A percentile compares a stretch with the other conserved stretches of the same genome.
Evolutionary conservation across 2,113 vertebrate species (phyloP).

Genomic region (Atractosteus spatula): DNA sequence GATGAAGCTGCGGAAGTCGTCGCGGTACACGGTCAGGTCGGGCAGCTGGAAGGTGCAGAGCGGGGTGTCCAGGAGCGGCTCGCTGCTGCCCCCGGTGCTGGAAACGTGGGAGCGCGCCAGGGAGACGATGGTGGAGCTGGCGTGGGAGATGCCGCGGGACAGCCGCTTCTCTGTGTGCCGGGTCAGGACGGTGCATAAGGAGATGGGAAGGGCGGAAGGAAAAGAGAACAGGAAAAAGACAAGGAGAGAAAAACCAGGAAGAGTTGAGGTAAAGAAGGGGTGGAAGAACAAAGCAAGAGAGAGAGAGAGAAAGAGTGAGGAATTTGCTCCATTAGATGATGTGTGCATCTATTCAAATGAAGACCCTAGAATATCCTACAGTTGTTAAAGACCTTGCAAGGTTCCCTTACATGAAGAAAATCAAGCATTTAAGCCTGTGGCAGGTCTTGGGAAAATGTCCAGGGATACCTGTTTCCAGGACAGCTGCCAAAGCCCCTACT

Average conservation of each 20-base stretch:
- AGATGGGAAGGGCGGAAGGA: too few species aligned
- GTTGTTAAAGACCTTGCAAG: too few species aligned
- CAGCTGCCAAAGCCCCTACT: too few species aligned
- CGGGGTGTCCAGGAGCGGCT: constrained; percentile 87
- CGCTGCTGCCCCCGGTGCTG: constrained; percentile 72
- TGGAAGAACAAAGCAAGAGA: not conserved
- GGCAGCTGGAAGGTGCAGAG: constrained; percentile 97
- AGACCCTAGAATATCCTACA: too few species aligned
- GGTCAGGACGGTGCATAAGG: too few species aligned
- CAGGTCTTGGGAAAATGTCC: constrained; percentile 74
- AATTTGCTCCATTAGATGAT: too few species aligned
- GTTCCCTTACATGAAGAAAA: too few species aligned
- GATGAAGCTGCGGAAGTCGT: constrained; percentile 93
- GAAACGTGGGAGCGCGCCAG: constrained; percentile 89
- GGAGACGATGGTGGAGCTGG: constrained; percentile 91
- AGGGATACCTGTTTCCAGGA: constrained; percentile 73
- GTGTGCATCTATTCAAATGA: too few species aligned
- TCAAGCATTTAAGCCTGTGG: too few species aligned
- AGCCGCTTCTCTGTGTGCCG: constrained; percentile 60
- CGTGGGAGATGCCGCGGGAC: constrained; percentile 89
- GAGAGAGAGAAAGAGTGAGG: not conserved
- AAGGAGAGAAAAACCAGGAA: not conserved
- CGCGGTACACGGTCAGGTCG: constrained; percentile 86
- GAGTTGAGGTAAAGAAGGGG: not conserved
- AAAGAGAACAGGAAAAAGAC: not conserved